phyloP scores from a whole-genome alignment of 2,797 vertebrate species.

The Monodelphis domestica region DNA sequence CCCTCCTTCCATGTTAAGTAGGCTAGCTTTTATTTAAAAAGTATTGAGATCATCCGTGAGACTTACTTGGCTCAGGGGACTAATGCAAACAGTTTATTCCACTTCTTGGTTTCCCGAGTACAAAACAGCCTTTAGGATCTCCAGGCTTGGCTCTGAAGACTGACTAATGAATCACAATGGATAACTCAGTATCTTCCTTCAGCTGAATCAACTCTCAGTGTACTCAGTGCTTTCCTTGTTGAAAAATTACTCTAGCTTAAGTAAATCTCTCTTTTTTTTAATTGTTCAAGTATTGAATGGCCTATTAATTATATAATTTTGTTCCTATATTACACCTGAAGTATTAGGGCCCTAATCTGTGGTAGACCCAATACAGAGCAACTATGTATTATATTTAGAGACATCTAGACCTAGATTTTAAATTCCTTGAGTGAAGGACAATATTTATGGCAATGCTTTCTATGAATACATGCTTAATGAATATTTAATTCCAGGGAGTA shows the following conservation, averaged over 20 bases:
- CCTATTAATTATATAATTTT: neutral
- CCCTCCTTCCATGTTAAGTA: neutral
- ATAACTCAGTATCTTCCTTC: neutral
- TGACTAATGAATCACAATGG: neutral
- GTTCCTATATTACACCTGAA: neutral
- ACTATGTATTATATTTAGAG: neutral
- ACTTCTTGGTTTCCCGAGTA: neutral
- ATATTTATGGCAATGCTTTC: neutral
- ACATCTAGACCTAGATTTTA: neutral
- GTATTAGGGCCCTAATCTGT: neutral
- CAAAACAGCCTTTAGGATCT: neutral
- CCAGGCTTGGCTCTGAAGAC: neutral
- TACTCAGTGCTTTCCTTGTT: neutral
- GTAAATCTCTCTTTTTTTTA: neutral
- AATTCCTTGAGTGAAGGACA: neutral
- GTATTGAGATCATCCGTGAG: neutral
- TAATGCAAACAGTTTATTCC: neutral
- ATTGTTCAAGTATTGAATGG: neutral
- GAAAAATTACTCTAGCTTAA: neutral
- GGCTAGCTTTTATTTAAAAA: neutral
- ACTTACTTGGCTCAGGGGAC: neutral
- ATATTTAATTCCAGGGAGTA: neutral
- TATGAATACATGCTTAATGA: neutral
- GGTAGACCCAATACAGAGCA: neutral
- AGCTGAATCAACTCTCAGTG: neutral